A percentile compares a stretch with the other conserved stretches of the same genome.
phyloP scores from a whole-genome alignment of 2,797 vertebrate genomes.

The Poliocrania exsul region DNA sequence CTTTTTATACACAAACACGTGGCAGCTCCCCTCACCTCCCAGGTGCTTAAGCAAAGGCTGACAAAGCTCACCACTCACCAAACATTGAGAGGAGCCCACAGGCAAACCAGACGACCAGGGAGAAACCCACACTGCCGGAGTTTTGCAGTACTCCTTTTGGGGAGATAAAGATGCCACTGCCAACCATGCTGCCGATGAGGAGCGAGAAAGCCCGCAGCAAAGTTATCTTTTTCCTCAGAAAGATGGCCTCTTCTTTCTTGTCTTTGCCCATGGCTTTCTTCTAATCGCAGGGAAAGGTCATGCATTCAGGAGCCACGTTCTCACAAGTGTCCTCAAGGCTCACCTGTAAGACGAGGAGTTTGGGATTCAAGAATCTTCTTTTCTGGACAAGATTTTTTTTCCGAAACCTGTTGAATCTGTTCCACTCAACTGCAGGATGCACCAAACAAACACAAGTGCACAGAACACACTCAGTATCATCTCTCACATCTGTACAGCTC shows the following conservation, averaged over 20 bases:
- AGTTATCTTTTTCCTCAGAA: constrained; percentile 82
- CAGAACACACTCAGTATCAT: neutral
- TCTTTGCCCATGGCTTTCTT: constrained; percentile 50
- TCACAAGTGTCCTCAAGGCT: neutral
- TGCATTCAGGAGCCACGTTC: neutral
- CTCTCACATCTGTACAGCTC: neutral
- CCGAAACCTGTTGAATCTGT: neutral
- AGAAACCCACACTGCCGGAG: constrained; percentile 85
- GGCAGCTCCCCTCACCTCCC: neutral
- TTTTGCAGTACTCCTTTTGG: constrained; percentile 89
- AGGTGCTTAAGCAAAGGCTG: neutral
- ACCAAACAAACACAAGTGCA: neutral
- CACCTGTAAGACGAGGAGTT: constrained; percentile 53
- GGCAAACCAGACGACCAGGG: constrained; percentile 84
- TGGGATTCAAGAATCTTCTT: neutral
- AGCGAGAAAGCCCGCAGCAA: constrained; percentile 81
- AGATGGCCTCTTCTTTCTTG: constrained; percentile 68
- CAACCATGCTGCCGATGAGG: constrained; percentile 86
- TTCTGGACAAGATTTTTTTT: neutral
- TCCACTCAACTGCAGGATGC: neutral
- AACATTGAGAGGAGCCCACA: constrained; percentile 85
- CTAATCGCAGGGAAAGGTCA: neutral
- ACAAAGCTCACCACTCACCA: constrained; percentile 77
- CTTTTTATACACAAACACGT: neutral
- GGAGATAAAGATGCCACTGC: constrained; percentile 91